Evolutionary conservation across 37 sponge, comb jelly and placozoan species (phyloP), one percentile per base, ranked within the genome.

Genomic region (Halisarca cf. caerulea): DNA sequence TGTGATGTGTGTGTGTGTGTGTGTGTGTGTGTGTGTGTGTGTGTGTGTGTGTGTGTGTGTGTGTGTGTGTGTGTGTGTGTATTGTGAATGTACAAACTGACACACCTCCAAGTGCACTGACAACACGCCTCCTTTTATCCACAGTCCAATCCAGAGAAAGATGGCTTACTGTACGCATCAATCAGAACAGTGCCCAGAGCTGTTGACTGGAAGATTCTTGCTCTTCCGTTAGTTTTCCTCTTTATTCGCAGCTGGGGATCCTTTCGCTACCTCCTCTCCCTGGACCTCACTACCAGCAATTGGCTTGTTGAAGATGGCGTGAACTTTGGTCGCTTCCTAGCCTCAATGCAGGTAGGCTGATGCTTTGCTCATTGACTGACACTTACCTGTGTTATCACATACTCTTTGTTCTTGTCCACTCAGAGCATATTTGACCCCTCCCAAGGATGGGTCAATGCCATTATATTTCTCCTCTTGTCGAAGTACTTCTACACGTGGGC

Each of bases 361-460:
- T 55, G 11, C 57, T 17, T 20, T 55, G 57, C 17, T 55, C 17
- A 55, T 55, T 11, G 11, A 17, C 17, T 17, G 17, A 20, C 17
- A 55, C 17, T 55, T 11, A 20, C 17, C 11, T 55, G 11, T 20
- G 17, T 55, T 17, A 55, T 55, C 17, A 20, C 17, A 55, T 55
- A 20, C 17, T 55, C 57, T 20, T 20, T 55, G 17, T 55, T 69
- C 33, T 35, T 28, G 27, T 3, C 2, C 21, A n/a, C 33, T 21
- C 75, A 92, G 92, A 79, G 83, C 41, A 83, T 92, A 20, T 89
- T 89, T 59, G 92, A 92, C 44, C 83, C 89, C 27, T 86, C 86
- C 3, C 92, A 92, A 57, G 92, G 92, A 9, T 92, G 92, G 92
- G 69, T 73, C 81, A 92, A 92, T 71, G 83, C 84, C 38, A 59